A percentile compares a stretch with the other conserved stretches of the same genome.
phyloP scores from a whole-genome alignment of 1,140 invertebrate genomes.

The Temnothorax nylanderi region DNA sequence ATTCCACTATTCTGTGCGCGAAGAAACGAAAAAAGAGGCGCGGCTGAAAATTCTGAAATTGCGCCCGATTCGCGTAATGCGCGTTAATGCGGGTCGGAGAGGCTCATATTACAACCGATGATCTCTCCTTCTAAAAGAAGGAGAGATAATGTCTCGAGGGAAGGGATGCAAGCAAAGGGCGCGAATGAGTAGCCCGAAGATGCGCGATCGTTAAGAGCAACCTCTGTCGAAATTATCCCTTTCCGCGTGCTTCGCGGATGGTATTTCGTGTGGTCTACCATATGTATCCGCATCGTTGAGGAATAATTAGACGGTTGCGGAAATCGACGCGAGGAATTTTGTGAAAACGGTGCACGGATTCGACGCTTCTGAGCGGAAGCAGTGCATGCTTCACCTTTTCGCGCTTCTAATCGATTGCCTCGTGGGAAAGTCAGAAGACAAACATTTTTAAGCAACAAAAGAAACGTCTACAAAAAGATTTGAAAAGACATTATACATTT shows the following conservation, averaged over 20 bases:
- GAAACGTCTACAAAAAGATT: background rate
- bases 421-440: background rate
- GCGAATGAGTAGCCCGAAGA: conserved; percentile 39
- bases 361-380: background rate
- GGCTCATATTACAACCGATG: conserved; percentile 1
- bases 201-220: conserved; percentile 21
- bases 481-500: background rate
- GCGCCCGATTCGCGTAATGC: conserved; percentile 28
- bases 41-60: conserved; percentile 41
- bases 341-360: conserved; percentile 17
- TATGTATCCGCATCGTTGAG: conserved; percentile 19
- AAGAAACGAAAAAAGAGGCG: background rate
- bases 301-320: conserved; percentile 47
- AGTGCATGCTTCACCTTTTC: background rate
- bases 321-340: conserved; percentile 2
- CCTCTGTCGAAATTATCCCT: conserved; percentile 51
- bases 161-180: conserved; percentile 9
- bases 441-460: background rate
- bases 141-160: background rate
- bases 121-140: conserved; percentile 21
- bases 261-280: conserved; percentile 37
- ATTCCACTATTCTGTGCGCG: background rate
- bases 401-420: conserved; percentile 4
- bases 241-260: conserved; percentile 16
- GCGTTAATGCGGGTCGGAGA: conserved; percentile 30